These are phyloP conservation scores for Columba livia DNA, from an alignment of 2,113 vertebrate genomes.

Conservation along the genomic window DNA sequence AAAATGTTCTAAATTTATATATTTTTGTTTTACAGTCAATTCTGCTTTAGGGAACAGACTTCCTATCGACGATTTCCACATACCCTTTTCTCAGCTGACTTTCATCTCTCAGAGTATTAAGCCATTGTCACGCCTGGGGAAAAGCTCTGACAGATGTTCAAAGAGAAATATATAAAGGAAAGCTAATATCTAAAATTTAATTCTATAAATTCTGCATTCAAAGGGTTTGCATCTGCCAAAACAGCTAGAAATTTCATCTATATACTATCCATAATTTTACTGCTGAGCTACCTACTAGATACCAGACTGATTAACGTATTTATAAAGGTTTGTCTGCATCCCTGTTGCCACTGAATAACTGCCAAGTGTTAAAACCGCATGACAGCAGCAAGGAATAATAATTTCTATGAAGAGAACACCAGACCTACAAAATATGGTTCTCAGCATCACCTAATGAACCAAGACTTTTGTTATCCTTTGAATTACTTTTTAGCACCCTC, in stretches of 20 bases:
- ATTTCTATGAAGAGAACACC: background rate
- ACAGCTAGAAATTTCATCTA: background rate
- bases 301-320: background rate
- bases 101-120: slow-evolving; percentile 2
- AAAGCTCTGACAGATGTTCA: slow-evolving; percentile 37
- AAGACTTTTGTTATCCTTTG: background rate
- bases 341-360: background rate
- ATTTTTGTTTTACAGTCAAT: background rate
- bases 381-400: background rate
- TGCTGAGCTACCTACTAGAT: background rate
- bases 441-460: background rate
- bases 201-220: slow-evolving; percentile 2
- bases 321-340: background rate
- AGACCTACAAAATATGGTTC: background rate
- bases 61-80: background rate
- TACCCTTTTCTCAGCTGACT: background rate
- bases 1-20: background rate
- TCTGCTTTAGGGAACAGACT: background rate
- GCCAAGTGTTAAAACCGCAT: background rate
- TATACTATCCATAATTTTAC: background rate
- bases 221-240: background rate
- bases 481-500: background rate
- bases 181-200: background rate
- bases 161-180: background rate
- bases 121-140: background rate